Base-by-base conservation (phyloP, 2,113 vertebrate species). In the Lipotes vexillifer region DNA sequence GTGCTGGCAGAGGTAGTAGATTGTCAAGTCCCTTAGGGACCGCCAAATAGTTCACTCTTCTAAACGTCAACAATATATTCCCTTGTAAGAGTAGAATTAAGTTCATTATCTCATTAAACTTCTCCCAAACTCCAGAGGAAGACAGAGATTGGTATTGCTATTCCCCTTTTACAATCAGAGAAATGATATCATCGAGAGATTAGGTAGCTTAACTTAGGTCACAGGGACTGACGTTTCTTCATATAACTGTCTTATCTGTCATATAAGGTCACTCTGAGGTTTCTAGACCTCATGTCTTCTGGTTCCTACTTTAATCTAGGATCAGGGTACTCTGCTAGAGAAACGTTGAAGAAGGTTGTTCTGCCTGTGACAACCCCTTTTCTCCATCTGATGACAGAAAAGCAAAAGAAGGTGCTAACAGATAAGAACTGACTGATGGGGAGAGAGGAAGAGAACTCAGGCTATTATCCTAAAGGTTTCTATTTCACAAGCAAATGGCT, bases 41-140 rank as follows among this genome's bases (percentile, higher is more conserved):
- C 89, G 71, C 83, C 87, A 90, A 63, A 95, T 68, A 96, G 89
- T 94, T 91, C 66, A 52, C 65, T 95, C 41, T 95, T 55, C n/a
- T 96, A 84, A 92, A 94, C 94, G 33, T 85, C 87, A 97, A 97
- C 85, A 98, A 91, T 96, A 74, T 78, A 69, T 80, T 93, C 61
- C 84, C 88, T 90, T 97, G 75, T 90, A 93, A 92, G 66, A 72
- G 77, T 57, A 91, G 77, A 94, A 94, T 93, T 75, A 93, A 95
- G 46, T 91, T 94, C 69, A 82, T 88, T 94, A 90, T 94, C 49
- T 93, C 95, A 96, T 90, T 95, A 88, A 75, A 65, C 83, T 88
- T 95, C 80, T 92, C 78, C 89, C 59, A 46, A 52, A 84, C 69
- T 72, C 88, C 75, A 41, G 69, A 86, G 68, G 61, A 93, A 82